Evolutionary conservation across 2,797 vertebrate genomes (phyloP).

Genomic region (Brachyalestes nurse): DNA sequence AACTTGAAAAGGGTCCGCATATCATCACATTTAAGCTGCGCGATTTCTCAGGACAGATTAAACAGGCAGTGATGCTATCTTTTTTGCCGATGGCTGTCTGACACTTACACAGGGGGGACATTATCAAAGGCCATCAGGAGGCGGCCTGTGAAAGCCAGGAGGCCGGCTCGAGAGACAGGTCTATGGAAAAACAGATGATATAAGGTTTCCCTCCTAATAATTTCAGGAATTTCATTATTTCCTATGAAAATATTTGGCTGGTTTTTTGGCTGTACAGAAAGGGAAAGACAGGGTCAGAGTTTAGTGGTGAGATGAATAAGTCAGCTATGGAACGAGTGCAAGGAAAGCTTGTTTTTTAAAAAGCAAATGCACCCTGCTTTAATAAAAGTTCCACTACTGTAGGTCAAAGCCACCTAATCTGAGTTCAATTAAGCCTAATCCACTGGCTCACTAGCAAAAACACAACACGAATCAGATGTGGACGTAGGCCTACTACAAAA

Average conservation of each 20-base stretch:
- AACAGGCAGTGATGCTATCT: constrained; percentile 11
- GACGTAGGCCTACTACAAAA: constrained; percentile 50
- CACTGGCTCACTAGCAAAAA: constrained; percentile 57
- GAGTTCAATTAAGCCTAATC: constrained; percentile 63
- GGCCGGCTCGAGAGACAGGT: constrained; percentile 51
- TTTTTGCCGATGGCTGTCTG: background rate
- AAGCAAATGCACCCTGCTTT: constrained; percentile 22
- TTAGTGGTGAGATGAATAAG: constrained; percentile 49
- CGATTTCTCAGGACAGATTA: background rate
- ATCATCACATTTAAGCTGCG: background rate
- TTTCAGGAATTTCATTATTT: constrained; percentile 84
- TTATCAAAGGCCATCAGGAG: constrained; percentile 44
- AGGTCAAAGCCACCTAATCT: constrained; percentile 63
- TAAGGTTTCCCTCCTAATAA: constrained; percentile 74
- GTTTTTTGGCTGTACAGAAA: constrained; percentile 61
- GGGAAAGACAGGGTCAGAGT: constrained; percentile 52
- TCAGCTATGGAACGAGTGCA: constrained; percentile 35
- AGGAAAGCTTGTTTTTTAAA: constrained; percentile 48
- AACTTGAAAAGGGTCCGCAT: background rate
- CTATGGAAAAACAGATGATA: constrained; percentile 68
- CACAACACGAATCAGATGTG: constrained; percentile 57
- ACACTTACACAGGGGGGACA: constrained; percentile 34
- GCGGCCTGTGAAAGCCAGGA: constrained; percentile 43
- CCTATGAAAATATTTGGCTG: constrained; percentile 79
- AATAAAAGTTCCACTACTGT: constrained; percentile 55